Percentiles rank a stretch among this genome's conserved stretches.
phyloP scores from a whole-genome alignment of 2,113 vertebrate genomes.

The Chaetops frenatus region DNA sequence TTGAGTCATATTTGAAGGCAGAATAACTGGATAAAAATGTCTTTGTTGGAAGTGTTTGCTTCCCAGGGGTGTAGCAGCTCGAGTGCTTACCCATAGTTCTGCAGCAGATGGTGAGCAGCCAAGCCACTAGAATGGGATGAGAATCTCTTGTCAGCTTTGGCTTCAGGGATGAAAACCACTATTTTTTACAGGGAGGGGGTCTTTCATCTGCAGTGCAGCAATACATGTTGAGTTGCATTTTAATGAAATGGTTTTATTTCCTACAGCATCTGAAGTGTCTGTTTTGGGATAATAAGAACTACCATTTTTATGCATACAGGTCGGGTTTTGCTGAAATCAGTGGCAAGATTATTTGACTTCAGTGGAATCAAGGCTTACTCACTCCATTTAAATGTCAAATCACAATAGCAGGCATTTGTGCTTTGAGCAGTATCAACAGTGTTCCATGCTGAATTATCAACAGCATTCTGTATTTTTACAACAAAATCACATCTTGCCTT shows the following conservation, averaged over 20 bases:
- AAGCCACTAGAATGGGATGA: not conserved
- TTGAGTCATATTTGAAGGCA: not conserved
- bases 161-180: not conserved
- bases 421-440: not conserved
- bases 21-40: slow-evolving; percentile 28
- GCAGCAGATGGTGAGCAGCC: not conserved
- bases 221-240: not conserved
- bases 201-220: not conserved
- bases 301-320: not conserved
- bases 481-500: not conserved
- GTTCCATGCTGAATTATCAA: not conserved
- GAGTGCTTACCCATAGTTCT: not conserved
- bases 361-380: not conserved
- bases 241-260: not conserved
- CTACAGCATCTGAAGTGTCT: not conserved
- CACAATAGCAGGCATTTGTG: not conserved
- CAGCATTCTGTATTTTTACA: not conserved
- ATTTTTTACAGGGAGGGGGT: not conserved
- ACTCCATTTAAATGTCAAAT: not conserved
- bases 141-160: not conserved
- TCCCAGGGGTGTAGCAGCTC: not conserved
- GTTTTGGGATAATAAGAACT: not conserved
- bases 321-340: not conserved
- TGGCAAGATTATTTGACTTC: not conserved
- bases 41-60: not conserved